phyloP scores from a whole-genome alignment of 2,888 invertebrate genomes.

The Eurois occulta region DNA sequence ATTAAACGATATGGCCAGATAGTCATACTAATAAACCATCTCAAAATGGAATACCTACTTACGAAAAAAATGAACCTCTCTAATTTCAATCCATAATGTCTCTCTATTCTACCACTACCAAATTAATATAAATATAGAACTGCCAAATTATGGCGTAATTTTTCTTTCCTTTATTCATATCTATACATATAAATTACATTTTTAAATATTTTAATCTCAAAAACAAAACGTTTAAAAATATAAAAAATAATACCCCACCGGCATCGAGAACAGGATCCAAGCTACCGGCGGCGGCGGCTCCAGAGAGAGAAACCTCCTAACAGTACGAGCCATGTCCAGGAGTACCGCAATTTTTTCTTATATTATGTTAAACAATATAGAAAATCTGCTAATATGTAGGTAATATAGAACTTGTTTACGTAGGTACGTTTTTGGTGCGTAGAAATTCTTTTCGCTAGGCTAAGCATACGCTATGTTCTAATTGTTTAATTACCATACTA shows the following conservation, averaged over 20 bases:
- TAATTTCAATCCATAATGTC: not conserved
- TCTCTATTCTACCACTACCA: not conserved
- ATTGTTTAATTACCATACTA: constrained; percentile 40
- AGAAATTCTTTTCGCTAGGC: constrained; percentile 50
- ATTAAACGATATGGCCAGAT: not conserved
- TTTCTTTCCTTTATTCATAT: no score
- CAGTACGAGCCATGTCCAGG: no score
- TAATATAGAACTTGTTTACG: not conserved
- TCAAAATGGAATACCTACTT: not conserved
- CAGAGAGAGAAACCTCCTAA: no score
- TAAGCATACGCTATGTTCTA: constrained; percentile 39
- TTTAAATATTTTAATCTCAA: no score
- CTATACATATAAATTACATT: no score
- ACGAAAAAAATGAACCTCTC: not conserved
- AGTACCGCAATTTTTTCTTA: no score
- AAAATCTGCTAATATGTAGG: not conserved
- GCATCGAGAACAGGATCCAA: no score
- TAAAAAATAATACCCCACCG: no score
- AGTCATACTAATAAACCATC: not conserved
- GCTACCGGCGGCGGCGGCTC: no score
- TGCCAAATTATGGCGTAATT: not conserved
- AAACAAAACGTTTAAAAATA: no score
- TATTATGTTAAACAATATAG: not conserved
- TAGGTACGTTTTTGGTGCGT: constrained; percentile 9
- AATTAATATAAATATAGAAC: not conserved